Base-by-base conservation (phyloP, 2,888 invertebrate species). In the Enoplolaimus lenunculus region DNA sequence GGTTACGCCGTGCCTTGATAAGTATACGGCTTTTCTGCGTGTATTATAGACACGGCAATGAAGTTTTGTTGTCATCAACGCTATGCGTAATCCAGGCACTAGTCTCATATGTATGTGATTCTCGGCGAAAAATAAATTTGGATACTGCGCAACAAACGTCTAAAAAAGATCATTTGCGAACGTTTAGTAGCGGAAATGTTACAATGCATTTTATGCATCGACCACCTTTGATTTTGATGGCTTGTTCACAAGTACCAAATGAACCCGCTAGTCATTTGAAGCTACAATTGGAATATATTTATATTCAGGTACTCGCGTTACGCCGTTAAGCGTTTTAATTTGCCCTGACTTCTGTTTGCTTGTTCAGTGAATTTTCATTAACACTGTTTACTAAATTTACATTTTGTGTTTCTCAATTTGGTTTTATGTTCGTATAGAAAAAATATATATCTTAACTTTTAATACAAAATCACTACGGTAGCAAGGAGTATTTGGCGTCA, bases 11-110 rank as follows among this genome's bases (percentile, higher is more conserved):
- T n/a, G n/a, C n/a, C n/a, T n/a, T n/a, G n/a, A n/a, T n/a, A n/a
- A n/a, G n/a, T n/a, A n/a, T n/a, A n/a, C n/a, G n/a, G n/a, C n/a
- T n/a, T n/a, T n/a, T n/a, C n/a, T n/a, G n/a, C n/a, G n/a, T n/a
- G n/a, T n/a, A n/a, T n/a, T n/a, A n/a, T n/a, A 90, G 91, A 77
- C 88, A 91, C 82, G 93, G 93, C 2, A 90, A 88, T 81, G 95
- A 95, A 84, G 93, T 94, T 79, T 90, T 91, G 81, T 83, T 95
- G 77, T 93, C 91, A 3, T 92, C 93, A 26, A 83, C 93, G 26
- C 94, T 93, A 84, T 94, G 95, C 26, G 90, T 95, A 0, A 90
- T 93, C 84, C 92, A 93, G 82, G 94, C 93, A 0, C 81, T 95
- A 74, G 91, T 92, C 1, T 92, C 92, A 74, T 90, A 91, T 75